phyloP scores from a whole-genome alignment of 2,797 vertebrate genomes.

The Octomys mimax region DNA sequence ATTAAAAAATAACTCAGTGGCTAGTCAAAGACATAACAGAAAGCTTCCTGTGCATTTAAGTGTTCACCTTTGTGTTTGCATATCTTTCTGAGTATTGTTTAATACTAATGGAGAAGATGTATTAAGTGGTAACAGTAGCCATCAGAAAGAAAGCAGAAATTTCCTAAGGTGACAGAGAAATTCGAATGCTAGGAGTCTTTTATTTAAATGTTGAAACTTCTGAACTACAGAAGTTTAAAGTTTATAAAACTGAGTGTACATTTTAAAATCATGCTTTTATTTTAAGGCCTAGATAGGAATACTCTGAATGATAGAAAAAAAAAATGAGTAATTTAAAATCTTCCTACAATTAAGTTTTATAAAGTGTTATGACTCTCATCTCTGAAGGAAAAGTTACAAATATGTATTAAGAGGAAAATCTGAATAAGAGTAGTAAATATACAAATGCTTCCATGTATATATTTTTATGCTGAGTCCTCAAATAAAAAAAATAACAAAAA shows the following conservation, averaged over 20 bases:
- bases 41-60: neutral
- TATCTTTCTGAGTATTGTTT: neutral
- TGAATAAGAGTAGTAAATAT: slow-evolving; percentile 20
- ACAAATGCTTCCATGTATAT: neutral
- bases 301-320: neutral
- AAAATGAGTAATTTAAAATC: neutral
- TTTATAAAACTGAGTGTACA: slow-evolving; percentile 29
- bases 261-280: slow-evolving; percentile 19
- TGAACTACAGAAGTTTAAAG: neutral
- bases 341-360: neutral
- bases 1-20: slow-evolving; percentile 14
- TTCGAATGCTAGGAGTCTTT: neutral
- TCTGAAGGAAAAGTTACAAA: neutral
- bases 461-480: neutral
- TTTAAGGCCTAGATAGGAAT: neutral
- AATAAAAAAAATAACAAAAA: neutral
- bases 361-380: neutral
- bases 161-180: neutral
- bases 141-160: neutral
- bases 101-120: neutral
- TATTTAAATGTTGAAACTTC: neutral
- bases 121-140: neutral
- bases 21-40: neutral
- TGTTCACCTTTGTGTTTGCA: neutral
- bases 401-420: neutral